These are phyloP conservation scores for Lithodes maja DNA, from an alignment of 2,888 invertebrate genomes.

Conservation along the genomic window DNA sequence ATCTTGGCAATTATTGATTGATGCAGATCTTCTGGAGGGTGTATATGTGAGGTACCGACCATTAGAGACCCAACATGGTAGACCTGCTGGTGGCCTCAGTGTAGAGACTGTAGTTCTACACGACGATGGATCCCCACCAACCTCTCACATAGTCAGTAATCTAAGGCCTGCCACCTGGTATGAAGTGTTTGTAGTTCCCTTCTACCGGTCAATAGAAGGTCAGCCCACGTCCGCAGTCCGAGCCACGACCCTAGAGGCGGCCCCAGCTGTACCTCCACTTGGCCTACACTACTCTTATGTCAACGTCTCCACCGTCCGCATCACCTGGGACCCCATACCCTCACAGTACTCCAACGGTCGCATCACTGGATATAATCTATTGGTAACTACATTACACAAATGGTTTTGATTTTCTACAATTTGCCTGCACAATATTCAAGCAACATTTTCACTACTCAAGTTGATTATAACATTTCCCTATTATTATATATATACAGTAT, in stretches of 20 bases:
- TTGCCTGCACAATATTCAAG: too few species aligned
- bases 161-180: constrained; percentile 90
- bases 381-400: constrained; percentile 32
- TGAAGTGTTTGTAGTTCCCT: constrained; percentile 94
- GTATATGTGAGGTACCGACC: constrained; percentile 84
- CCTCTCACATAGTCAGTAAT: constrained; percentile 83
- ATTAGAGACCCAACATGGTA: constrained; percentile 55
- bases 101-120: constrained; percentile 65
- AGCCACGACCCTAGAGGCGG: constrained; percentile 86
- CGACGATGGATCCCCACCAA: constrained; percentile 37
- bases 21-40: constrained; percentile 85
- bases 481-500: neutral
- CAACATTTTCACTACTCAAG: neutral
- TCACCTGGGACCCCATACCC: constrained; percentile 68
- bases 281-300: constrained; percentile 58
- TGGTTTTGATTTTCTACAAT: neutral
- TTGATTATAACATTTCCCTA: neutral
- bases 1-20: constrained; percentile 89
- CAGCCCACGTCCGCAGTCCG: constrained; percentile 90
- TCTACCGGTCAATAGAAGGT: constrained; percentile 90
- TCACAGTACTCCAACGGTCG: constrained; percentile 57
- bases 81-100: constrained; percentile 62
- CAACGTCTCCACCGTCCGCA: constrained; percentile 62
- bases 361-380: constrained; percentile 65
- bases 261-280: constrained; percentile 52